phyloP scores from a whole-genome alignment of 2,888 invertebrate species.

The Notocelia uddmanniana region DNA sequence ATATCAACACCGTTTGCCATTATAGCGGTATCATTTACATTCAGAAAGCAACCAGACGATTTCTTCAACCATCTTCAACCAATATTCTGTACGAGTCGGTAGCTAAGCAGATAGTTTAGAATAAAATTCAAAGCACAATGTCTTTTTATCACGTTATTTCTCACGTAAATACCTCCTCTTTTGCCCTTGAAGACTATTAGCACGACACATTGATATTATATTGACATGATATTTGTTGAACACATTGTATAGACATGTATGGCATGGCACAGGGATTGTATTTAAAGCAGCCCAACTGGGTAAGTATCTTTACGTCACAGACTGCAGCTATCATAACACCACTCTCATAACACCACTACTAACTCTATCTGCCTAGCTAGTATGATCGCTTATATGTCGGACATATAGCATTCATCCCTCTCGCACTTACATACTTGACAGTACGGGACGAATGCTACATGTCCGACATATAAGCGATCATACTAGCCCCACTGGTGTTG shows the following conservation, averaged over 20 bases:
- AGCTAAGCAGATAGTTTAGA: neutral
- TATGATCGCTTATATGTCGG: too few species aligned
- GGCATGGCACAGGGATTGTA: too few species aligned
- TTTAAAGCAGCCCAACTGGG: too few species aligned
- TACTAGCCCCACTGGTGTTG: too few species aligned
- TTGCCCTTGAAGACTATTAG: neutral
- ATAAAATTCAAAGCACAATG: slow-evolving; percentile 22
- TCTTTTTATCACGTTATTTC: slow-evolving; percentile 1
- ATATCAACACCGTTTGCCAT: neutral
- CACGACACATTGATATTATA: neutral
- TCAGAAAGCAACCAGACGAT: neutral
- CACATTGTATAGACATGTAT: neutral
- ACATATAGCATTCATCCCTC: too few species aligned
- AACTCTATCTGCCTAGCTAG: too few species aligned
- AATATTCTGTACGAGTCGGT: neutral
- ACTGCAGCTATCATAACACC: too few species aligned
- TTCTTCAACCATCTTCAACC: neutral
- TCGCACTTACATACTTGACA: too few species aligned
- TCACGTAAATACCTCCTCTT: neutral
- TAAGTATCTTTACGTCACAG: too few species aligned
- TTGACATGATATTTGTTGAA: neutral
- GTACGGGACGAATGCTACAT: too few species aligned
- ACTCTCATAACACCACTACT: too few species aligned
- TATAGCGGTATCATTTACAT: neutral
- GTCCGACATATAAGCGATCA: too few species aligned